These are phyloP conservation scores for Melanotus villosus DNA, from an alignment of 2,888 invertebrate species.

Conservation along the genomic window DNA sequence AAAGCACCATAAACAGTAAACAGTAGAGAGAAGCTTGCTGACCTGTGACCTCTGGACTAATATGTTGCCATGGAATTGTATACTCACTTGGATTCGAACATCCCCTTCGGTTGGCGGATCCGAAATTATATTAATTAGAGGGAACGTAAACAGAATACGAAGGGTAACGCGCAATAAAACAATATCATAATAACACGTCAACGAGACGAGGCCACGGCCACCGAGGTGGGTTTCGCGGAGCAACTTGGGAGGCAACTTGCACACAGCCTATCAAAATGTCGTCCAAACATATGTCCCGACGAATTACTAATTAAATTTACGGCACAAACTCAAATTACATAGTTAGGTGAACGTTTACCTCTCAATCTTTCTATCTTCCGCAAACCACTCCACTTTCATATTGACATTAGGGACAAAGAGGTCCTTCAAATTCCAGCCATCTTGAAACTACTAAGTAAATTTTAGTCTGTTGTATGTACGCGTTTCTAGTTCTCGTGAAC, in stretches of 20 bases:
- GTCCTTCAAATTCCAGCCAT: slow-evolving; percentile 82
- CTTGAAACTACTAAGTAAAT: slow-evolving; percentile 68
- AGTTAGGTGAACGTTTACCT: slow-evolving; percentile 73
- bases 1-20: slow-evolving; percentile 14
- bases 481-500: slow-evolving; percentile 53
- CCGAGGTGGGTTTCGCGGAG: slow-evolving; percentile 55
- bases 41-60: neutral
- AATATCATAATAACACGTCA: slow-evolving; percentile 49
- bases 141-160: neutral
- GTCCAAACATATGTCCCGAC: slow-evolving; percentile 49
- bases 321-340: too few species aligned
- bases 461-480: slow-evolving; percentile 60
- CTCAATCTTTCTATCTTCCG: slow-evolving; percentile 75
- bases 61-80: slow-evolving; percentile 43
- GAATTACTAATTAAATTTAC: too few species aligned
- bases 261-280: slow-evolving; percentile 60
- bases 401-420: slow-evolving; percentile 79
- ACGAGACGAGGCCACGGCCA: slow-evolving; percentile 61
- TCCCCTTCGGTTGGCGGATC: neutral
- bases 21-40: neutral
- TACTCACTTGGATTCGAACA: neutral
- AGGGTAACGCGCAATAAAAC: slow-evolving; percentile 53
- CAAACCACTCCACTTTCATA: slow-evolving; percentile 79
- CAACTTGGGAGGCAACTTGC: slow-evolving; percentile 35
- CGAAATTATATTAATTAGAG: neutral